These are phyloP conservation scores for Lottia gigantea DNA, from an alignment of 2,888 invertebrate genomes.

Conservation along the genomic window DNA sequence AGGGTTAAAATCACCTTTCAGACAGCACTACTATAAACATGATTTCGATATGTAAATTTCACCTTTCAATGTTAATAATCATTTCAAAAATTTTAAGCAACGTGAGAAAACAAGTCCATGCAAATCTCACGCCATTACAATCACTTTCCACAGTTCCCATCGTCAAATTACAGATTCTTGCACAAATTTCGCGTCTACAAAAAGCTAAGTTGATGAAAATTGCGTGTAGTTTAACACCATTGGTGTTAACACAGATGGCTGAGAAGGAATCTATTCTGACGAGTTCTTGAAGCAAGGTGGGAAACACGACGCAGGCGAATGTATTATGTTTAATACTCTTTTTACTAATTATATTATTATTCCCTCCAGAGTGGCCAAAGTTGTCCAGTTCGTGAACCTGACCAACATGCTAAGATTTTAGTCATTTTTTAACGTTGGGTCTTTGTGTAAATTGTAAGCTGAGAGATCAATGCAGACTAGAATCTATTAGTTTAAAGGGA, in stretches of 20 bases:
- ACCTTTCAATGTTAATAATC: too few species aligned
- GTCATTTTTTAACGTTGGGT: conserved; percentile 2
- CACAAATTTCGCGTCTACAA: not conserved
- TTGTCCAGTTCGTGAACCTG: conserved; percentile 2
- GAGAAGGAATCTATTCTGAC: not conserved
- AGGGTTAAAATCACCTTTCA: too few species aligned
- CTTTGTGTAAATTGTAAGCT: conserved; percentile 5
- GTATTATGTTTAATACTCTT: conserved; percentile 21
- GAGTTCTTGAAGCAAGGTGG: conserved; percentile 5
- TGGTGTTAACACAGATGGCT: conserved; percentile 19
- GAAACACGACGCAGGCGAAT: conserved; percentile 11
- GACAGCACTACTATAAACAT: too few species aligned
- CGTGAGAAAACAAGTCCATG: conserved; percentile 4
- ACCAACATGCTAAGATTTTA: not conserved
- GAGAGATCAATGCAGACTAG: not conserved
- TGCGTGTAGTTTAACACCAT: conserved; percentile 14
- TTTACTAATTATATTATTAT: conserved; percentile 16
- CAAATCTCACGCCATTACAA: not conserved
- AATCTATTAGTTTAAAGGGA: not conserved
- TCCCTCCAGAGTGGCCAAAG: not conserved
- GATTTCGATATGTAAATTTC: too few species aligned
- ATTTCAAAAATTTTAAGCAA: not conserved
- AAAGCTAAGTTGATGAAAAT: not conserved
- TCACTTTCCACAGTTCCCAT: not conserved
- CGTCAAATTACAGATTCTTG: not conserved